Percentiles rank a stretch among this genome's conserved stretches.
phyloP scores from a whole-genome alignment of 2,797 vertebrate genomes.

The Leuciscus waleckii region DNA sequence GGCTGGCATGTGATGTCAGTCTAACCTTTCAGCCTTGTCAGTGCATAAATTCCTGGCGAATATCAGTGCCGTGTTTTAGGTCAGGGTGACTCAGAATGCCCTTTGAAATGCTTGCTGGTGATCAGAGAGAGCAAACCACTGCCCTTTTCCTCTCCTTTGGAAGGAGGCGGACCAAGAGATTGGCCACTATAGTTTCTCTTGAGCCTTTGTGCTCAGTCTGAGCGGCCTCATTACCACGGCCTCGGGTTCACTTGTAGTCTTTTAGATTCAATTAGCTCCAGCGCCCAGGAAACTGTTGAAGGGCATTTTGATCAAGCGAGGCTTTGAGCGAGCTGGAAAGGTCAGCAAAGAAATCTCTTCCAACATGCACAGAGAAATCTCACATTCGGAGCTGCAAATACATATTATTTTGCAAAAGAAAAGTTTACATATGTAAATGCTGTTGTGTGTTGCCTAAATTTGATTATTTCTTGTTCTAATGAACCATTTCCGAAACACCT shows the following conservation, averaged over 20 bases:
- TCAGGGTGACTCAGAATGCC: conserved; percentile 64
- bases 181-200: conserved; percentile 71
- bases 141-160: conserved; percentile 69
- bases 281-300: conserved; percentile 74
- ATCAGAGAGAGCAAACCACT: conserved; percentile 64
- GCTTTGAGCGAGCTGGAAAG: conserved; percentile 75
- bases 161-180: conserved; percentile 46
- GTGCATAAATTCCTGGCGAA: conserved; percentile 14
- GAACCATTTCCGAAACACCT: not conserved
- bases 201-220: conserved; percentile 73
- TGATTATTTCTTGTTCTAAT: not conserved
- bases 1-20: conserved; percentile 31
- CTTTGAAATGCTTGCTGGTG: conserved; percentile 66
- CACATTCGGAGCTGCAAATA: conserved; percentile 68
- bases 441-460: conserved; percentile 5
- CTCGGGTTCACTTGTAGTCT: conserved; percentile 70
- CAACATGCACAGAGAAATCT: conserved; percentile 61
- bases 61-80: conserved; percentile 33
- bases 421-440: conserved; percentile 44
- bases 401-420: conserved; percentile 65
- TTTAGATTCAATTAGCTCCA: conserved; percentile 80
- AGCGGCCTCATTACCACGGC: conserved; percentile 74
- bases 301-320: conserved; percentile 73
- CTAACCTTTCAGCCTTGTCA: conserved; percentile 30
- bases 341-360: conserved; percentile 74